Evolutionary conservation across 2,797 vertebrate genomes (phyloP).

Genomic region (Toxotes lorentzi): DNA sequence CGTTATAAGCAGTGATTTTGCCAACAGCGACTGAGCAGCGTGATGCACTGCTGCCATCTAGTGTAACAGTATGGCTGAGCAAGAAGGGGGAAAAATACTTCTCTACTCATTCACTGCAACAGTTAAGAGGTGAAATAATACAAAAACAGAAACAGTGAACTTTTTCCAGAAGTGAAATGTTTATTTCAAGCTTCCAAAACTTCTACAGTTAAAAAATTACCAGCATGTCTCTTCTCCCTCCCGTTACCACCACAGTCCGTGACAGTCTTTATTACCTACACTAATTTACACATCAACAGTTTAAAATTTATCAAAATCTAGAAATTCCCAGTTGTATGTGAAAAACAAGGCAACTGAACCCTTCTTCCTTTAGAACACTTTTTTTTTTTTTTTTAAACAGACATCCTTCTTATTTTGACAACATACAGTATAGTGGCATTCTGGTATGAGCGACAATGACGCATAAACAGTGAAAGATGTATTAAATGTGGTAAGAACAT

Average conservation of each 20-base stretch:
- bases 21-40: background rate
- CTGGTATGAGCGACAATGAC: slow-evolving; percentile 7
- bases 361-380: slow-evolving; percentile 64
- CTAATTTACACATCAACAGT: slow-evolving; percentile 63
- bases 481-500: slow-evolving; percentile 20
- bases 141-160: slow-evolving; percentile 12
- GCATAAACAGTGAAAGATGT: slow-evolving; percentile 13
- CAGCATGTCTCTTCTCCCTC: slow-evolving; percentile 22
- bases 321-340: slow-evolving; percentile 49
- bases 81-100: background rate
- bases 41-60: slow-evolving; percentile 71
- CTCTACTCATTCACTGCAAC: background rate
- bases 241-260: slow-evolving; percentile 15
- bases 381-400: slow-evolving; percentile 36
- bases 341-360: slow-evolving; percentile 69
- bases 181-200: slow-evolving; percentile 79
- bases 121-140: background rate
- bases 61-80: slow-evolving; percentile 12
- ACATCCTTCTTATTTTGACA: slow-evolving; percentile 44
- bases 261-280: slow-evolving; percentile 36
- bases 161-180: slow-evolving; percentile 68
- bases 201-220: slow-evolving; percentile 60
- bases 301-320: slow-evolving; percentile 79
- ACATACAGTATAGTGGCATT: slow-evolving; percentile 56
- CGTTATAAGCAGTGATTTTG: background rate